Evolutionary conservation across 2,113 vertebrate species (phyloP), one percentile per base, ranked within the genome.

Genomic region (Rhinichthys klamathensis): DNA sequence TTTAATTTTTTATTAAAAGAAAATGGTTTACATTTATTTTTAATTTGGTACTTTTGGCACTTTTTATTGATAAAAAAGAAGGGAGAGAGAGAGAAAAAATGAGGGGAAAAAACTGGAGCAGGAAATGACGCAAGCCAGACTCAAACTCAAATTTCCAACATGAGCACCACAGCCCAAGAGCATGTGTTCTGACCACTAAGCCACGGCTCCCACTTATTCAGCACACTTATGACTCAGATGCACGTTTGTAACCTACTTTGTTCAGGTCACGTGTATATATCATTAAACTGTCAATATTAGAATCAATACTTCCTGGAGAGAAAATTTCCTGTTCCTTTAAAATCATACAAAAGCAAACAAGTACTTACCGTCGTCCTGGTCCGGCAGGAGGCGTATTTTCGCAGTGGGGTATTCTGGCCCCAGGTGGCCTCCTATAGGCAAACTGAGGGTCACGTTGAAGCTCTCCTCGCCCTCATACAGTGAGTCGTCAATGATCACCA

Each of bases 401-500:
- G 95, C 83, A 16, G 90, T 94, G 30, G 94, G 91, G 90, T 96
- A 96, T 86, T 95, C 94, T 0, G 86, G 79, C 9, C 97, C 97
- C 25, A 99, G 93, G 46, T 94, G 95, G 4, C 98, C 97, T 0
- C 97, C 98, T 90, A 97, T 91, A 0, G 96, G 95, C 93, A 97
- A 92, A 54, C 97, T 97, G 89, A 99, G 93, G 5, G 95, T 93
- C 78, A 99, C 92, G 1, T 95, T 96, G 91, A 99, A 99, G 12
- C 91, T 95, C 90, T 99, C 97, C 30, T 95, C 93, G 15, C 90
- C 94, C 84, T 99, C 97, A 30, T 97, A 96, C 84, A 99, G 87
- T 0, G 97, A 98, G 89, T 99, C 97, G 0, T 99, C 97, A 41
- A 99, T 99, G 83, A 99, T 87, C 56, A 97, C 82, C 0, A 99